These are phyloP conservation scores for Neofelis nebulosa DNA, from an alignment of 2,113 vertebrate species.

Conservation along the genomic window DNA sequence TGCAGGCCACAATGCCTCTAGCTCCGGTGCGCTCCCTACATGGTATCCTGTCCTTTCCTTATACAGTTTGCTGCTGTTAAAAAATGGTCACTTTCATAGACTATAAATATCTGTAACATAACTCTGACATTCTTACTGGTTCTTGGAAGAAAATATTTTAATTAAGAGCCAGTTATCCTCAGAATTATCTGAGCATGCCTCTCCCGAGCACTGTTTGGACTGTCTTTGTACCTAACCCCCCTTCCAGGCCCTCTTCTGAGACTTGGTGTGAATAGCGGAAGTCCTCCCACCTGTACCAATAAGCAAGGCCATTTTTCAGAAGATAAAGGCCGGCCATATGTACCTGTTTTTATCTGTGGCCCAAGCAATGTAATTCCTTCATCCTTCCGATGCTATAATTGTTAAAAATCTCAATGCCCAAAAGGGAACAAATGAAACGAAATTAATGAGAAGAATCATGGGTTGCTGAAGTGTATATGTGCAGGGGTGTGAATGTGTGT, in stretches of 20 bases:
- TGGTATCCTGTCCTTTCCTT: slow-evolving; percentile 73
- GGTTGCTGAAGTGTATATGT: slow-evolving; percentile 22
- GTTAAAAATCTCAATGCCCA: slow-evolving; percentile 76
- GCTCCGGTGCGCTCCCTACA: slow-evolving; percentile 80
- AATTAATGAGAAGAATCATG: slow-evolving; percentile 50
- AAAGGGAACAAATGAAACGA: slow-evolving; percentile 62
- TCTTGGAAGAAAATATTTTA: slow-evolving; percentile 82
- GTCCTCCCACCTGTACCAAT: slow-evolving; percentile 68
- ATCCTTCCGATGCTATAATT: slow-evolving; percentile 47
- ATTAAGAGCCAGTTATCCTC: slow-evolving; percentile 76
- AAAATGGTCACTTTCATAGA: slow-evolving; percentile 82
- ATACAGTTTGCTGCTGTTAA: slow-evolving; percentile 85
- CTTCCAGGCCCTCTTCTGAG: slow-evolving; percentile 75
- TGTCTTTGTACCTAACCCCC: slow-evolving; percentile 75
- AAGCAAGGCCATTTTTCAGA: slow-evolving; percentile 70
- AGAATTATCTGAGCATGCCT: slow-evolving; percentile 71
- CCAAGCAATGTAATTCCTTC: slow-evolving; percentile 47
- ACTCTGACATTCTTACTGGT: slow-evolving; percentile 78
- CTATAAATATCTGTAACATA: slow-evolving; percentile 82
- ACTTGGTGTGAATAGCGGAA: slow-evolving; percentile 72
- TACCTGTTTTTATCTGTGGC: slow-evolving; percentile 47
- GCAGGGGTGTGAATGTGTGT: slow-evolving; percentile 54
- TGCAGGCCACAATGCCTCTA: slow-evolving; percentile 79
- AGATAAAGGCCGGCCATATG: slow-evolving; percentile 70
- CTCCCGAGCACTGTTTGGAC: slow-evolving; percentile 71